These are phyloP conservation scores for Anguilla rostrata DNA, from an alignment of 2,113 vertebrate genomes.

Conservation along the genomic window DNA sequence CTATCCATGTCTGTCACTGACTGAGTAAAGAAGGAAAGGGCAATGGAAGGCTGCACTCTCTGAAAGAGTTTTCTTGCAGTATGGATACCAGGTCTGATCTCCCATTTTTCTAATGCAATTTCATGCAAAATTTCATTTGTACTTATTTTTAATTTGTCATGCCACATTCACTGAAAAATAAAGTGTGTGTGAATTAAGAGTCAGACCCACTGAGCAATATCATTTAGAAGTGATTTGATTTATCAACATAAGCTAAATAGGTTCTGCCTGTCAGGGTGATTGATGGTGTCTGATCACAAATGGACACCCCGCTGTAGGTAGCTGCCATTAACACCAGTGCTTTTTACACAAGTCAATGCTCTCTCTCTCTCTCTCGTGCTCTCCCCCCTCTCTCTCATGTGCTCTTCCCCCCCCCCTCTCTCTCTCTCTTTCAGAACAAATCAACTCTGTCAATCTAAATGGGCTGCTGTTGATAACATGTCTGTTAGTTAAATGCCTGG, in stretches of 20 bases:
- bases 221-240: constrained; percentile 40
- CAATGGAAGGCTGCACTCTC: not conserved
- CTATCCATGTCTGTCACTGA: not conserved
- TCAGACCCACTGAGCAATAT: constrained; percentile 21
- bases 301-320: constrained; percentile 38
- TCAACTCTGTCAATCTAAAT: constrained; percentile 15
- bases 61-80: not conserved
- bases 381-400: no score
- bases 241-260: constrained; percentile 40
- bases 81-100: not conserved
- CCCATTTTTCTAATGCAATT: not conserved
- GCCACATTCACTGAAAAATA: constrained; percentile 28
- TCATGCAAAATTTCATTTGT: not conserved
- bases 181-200: constrained; percentile 28
- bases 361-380: not conserved
- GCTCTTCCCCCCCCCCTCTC: no score
- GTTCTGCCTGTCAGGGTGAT: constrained; percentile 35
- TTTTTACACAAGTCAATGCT: constrained; percentile 19
- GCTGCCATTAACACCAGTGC: constrained; percentile 23
- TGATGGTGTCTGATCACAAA: constrained; percentile 38
- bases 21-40: not conserved
- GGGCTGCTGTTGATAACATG: constrained; percentile 13
- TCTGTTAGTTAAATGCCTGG: constrained; percentile 8
- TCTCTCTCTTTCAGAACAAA: not conserved
- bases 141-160: constrained; percentile 17